phyloP scores from a whole-genome alignment of 2,113 vertebrate species.

The Apus apus region DNA sequence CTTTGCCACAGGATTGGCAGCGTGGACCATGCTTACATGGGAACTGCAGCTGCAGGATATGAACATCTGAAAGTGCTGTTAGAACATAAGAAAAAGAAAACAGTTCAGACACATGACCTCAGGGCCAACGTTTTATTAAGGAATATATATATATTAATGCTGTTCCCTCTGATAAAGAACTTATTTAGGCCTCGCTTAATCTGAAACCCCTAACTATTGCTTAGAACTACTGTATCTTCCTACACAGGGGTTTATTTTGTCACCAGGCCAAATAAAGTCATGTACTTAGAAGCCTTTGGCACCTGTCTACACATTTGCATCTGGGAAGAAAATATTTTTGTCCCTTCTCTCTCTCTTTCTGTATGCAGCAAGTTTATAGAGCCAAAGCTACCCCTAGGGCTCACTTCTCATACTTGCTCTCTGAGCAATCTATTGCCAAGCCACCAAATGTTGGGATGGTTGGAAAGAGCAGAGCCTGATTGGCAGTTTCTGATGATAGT shows the following conservation, averaged over 20 bases:
- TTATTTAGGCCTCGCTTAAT: conserved; percentile 3
- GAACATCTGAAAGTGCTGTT: conserved; percentile 9
- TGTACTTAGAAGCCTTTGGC: conserved; percentile 8
- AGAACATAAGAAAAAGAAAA: background rate
- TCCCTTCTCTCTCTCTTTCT: background rate
- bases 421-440: background rate
- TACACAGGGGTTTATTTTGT: conserved; percentile 18
- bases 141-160: background rate
- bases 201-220: background rate
- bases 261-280: conserved; percentile 12
- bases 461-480: background rate
- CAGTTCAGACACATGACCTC: background rate
- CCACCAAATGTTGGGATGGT: background rate
- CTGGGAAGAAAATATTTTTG: conserved; percentile 35
- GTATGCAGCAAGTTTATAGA: background rate
- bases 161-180: conserved; percentile 7
- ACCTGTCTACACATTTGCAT: conserved; percentile 29
- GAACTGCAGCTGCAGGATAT: background rate
- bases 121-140: background rate
- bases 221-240: conserved; percentile 46
- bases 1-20: background rate
- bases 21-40: background rate
- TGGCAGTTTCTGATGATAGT: background rate
- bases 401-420: background rate
- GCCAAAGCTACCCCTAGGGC: conserved; percentile 48